Conservation (phyloP, 2,113 vertebrate genomes). For the Colius striatus region DNA sequence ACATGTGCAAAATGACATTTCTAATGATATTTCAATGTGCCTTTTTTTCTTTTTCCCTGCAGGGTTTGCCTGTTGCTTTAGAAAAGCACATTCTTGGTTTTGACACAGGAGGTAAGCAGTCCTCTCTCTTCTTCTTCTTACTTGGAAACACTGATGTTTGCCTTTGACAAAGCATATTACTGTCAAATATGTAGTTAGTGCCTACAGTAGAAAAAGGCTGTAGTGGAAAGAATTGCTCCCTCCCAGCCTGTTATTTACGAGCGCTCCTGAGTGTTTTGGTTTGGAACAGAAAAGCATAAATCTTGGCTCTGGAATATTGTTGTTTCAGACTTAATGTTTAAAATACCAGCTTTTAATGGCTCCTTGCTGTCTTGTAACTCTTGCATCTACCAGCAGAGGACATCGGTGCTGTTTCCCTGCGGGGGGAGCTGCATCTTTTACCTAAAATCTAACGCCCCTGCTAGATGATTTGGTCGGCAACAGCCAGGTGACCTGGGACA, state of each 20-base stretch:
- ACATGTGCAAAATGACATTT: not conserved
- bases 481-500: not conserved
- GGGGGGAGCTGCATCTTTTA: not conserved
- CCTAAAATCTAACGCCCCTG: no score
- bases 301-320: not conserved
- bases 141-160: not conserved
- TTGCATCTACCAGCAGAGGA: slow-evolving; percentile 29
- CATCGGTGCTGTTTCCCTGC: not conserved
- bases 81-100: slow-evolving; percentile 95
- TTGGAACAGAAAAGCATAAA: not conserved
- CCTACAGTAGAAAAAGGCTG: not conserved
- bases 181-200: not conserved
- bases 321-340: not conserved
- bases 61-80: slow-evolving; percentile 93
- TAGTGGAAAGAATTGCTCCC: slow-evolving; percentile 27
- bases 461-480: not conserved
- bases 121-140: not conserved
- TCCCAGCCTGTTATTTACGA: not conserved
- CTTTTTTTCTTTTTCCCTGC: slow-evolving; percentile 25
- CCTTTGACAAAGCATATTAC: not conserved
- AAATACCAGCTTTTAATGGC: not conserved
- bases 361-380: not conserved
- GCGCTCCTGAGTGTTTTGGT: not conserved
- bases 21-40: not conserved
- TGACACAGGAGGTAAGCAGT: slow-evolving; percentile 93